Evolutionary conservation across 2,888 invertebrate species (phyloP).

Genomic region (Sarcophaga subvicina): DNA sequence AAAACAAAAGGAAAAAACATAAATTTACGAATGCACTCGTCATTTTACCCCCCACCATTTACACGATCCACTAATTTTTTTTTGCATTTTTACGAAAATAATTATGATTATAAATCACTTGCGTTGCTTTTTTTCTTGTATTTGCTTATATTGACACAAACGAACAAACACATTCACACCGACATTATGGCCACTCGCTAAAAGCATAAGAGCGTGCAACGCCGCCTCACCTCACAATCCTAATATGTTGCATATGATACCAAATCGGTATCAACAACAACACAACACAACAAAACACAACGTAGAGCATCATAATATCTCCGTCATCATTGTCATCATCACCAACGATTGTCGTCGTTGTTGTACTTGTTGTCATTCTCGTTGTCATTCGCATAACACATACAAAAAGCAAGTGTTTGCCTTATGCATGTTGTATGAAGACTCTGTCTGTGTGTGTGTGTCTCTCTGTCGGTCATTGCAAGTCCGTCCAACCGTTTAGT

Average conservation of each 20-base stretch:
- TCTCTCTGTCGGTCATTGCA: neutral
- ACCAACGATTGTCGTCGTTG: neutral
- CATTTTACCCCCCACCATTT: constrained; percentile 46
- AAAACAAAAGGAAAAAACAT: neutral
- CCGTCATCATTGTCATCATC: constrained; percentile 43
- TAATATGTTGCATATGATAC: constrained; percentile 50
- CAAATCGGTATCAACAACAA: constrained; percentile 54
- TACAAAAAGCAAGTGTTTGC: constrained; percentile 45
- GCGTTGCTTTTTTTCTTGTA: constrained; percentile 2
- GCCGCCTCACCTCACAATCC: constrained; percentile 37
- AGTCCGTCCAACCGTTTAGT: constrained; percentile 6
- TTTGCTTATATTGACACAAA: no score
- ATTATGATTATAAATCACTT: constrained; percentile 67
- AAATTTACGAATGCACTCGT: constrained; percentile 24
- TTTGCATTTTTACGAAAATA: constrained; percentile 63
- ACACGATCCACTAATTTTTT: constrained; percentile 50
- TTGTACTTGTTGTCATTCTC: neutral
- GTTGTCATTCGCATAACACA: neutral
- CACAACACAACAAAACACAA: neutral
- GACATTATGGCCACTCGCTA: constrained; percentile 11
- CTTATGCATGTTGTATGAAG: neutral
- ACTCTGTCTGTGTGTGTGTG: constrained; percentile 1
- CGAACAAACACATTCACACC: no score
- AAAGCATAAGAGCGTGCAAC: constrained; percentile 34
- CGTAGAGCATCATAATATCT: constrained; percentile 21